These are phyloP conservation scores for Chinchilla lanigera DNA, from an alignment of 2,113 vertebrate genomes.

Conservation along the genomic window DNA sequence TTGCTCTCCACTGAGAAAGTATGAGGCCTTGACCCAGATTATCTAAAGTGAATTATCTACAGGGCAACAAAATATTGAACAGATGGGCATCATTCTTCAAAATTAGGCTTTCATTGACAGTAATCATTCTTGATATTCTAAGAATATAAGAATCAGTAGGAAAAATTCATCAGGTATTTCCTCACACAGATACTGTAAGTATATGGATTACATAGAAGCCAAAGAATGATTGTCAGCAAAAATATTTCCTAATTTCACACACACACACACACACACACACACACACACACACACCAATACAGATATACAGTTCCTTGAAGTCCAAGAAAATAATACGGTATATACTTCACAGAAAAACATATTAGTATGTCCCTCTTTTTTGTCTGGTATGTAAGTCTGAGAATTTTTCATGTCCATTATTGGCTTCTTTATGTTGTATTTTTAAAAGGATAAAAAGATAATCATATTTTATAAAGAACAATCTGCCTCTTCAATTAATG, in stretches of 20 bases:
- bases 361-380: neutral
- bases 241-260: constrained; percentile 50
- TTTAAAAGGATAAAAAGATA: constrained; percentile 49
- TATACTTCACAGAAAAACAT: constrained; percentile 26
- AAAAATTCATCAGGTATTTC: constrained; percentile 62
- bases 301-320: neutral
- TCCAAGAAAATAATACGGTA: constrained; percentile 3
- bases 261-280: neutral
- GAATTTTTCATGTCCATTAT: constrained; percentile 30
- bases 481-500: constrained; percentile 75
- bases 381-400: neutral
- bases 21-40: constrained; percentile 57
- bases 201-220: constrained; percentile 28
- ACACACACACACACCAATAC: neutral
- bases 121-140: constrained; percentile 52
- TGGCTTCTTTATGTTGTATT: constrained; percentile 57
- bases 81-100: constrained; percentile 68
- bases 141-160: constrained; percentile 57
- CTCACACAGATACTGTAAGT: neutral
- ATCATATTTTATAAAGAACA: constrained; percentile 71
- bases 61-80: constrained; percentile 49
- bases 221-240: neutral
- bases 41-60: constrained; percentile 66
- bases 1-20: constrained; percentile 67
- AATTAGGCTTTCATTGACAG: constrained; percentile 61